Evolutionary conservation across 1,140 invertebrate species (phyloP), one percentile per base, ranked within the genome.

Genomic region (Neodiprion lecontei): DNA sequence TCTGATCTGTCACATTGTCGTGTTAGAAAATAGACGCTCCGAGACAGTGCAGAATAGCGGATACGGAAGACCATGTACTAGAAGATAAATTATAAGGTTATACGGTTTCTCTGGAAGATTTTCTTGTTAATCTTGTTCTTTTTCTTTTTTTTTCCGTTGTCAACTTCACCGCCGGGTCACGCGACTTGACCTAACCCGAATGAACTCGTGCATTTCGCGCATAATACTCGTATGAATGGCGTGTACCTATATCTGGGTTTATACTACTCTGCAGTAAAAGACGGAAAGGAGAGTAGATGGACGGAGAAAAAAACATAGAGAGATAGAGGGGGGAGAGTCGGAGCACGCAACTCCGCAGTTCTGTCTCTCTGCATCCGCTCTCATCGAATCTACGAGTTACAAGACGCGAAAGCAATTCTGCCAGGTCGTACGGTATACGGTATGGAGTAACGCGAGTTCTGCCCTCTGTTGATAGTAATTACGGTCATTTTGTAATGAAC

Each of bases 401-500:
- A 61, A 40, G 53, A 14, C 53, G 53, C 53, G n/a, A 61, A 61
- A 61, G 53, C 11, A 61, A 61, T 61, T 61, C 53, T 17, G n/a
- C 11, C 53, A 17, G 53, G 53, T 61, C n/a, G 11, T 12, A 17
- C 53, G 5, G 4, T 61, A 61, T 9, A 17, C 5, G 11, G 53
- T 61, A 61, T 61, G 53, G 28, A 40, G 5, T 61, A 61, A 61
- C 5, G n/a, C 53, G 53, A 17, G 53, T 12, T 61, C 53, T 61
- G 53, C 53, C n/a, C 53, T 17, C 53, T 61, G 53, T 12, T 61
- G 53, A 61, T 87, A 86, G 86, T 88, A 88, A 88, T 88, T 88
- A 88, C 86, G 86, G 86, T 87, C 86, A 86, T 87, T 84, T 81
- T 72, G 79, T 88, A 87, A 88, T 87, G 84, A 88, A 86, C 84